A percentile compares a stretch with the other conserved stretches of the same genome.
phyloP scores from a whole-genome alignment of 35 echinoderm and acorn worm species.

The Nesometra sesokonis region DNA sequence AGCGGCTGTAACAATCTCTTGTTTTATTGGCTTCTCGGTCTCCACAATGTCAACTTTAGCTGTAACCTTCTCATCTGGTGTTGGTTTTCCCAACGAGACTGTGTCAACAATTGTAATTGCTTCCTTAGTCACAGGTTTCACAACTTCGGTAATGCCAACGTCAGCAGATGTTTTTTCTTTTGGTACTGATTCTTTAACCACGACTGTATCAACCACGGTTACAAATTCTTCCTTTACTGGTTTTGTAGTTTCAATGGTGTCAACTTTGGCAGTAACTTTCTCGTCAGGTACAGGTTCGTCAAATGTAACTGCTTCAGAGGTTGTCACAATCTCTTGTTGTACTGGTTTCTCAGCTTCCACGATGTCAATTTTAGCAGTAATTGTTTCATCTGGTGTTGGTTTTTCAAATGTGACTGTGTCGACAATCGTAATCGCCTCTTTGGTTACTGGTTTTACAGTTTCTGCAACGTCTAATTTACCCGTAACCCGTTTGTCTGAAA shows the following conservation, averaged over 20 bases:
- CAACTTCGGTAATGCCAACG: background rate
- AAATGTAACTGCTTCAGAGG: background rate
- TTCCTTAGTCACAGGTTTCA: background rate
- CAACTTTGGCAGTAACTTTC: background rate
- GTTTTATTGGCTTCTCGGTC: background rate
- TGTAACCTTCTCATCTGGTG: background rate
- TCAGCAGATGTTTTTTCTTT: slow-evolving; percentile 3
- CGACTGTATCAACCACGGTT: background rate
- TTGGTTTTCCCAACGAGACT: background rate
- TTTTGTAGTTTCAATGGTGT: background rate
- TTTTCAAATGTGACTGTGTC: background rate
- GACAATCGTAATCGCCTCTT: background rate
- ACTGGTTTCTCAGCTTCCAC: background rate
- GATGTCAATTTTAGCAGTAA: background rate
- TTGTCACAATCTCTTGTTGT: background rate
- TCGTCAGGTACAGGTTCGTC: background rate
- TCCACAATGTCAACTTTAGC: background rate
- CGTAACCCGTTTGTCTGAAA: background rate
- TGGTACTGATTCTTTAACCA: slow-evolving; percentile 4
- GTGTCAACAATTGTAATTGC: background rate
- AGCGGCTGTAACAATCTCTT: background rate
- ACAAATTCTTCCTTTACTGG: slow-evolving; percentile 11
- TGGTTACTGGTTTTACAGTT: background rate
- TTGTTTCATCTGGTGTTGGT: background rate
- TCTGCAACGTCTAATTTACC: background rate